Evolutionary conservation across 2,797 vertebrate genomes (phyloP), one percentile per base, ranked within the genome.

Genomic region (Nannoperca obscura): DNA sequence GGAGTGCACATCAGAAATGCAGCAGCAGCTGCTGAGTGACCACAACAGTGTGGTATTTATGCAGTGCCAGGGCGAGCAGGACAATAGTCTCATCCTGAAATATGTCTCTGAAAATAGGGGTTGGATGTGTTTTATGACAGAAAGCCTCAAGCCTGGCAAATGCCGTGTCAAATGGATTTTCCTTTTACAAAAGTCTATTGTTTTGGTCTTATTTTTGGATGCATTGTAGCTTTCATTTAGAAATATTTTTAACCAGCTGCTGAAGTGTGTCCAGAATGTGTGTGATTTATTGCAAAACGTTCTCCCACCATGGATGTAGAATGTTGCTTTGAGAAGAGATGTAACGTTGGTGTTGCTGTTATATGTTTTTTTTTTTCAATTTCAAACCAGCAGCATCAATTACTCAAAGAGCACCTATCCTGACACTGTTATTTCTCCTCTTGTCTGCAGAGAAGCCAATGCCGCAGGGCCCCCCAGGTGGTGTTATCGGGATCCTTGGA

Each of bases 391-490:
- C 61, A 74, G 74, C 80, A 78, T 90, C 82, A 76, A 47, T 87
- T 74, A 84, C 78, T 71, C 57, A 80, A 42, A 62, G 52, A 78
- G 36, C 72, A 50, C 70, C 71, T n/a, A n/a, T 64, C 58, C 72
- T 91, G 75, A 93, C 82, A 24, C 71, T 74, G 76, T 83, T 74
- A 62, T 90, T 74, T 88, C 67, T 88, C 57, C 72, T 85, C 77
- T 66, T 67, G 42, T 89, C 74, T 87, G 69, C 94, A 98, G 97
- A 97, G 86, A 98, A 97, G 85, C 96, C 97, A 0, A 85, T 95
- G 87, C 89, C 96, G 13, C 96, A 93, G 88, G 93, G 94, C 49
- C 93, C 94, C 57, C 95, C 96, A 0, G 96, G 96, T 40, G 96
- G 95, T 10, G 84, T 95, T 54, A 93, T 96, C 11, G 95, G 96